Evolutionary conservation across 1,140 invertebrate species (phyloP).

Genomic region (Rhyzopertha dominica): DNA sequence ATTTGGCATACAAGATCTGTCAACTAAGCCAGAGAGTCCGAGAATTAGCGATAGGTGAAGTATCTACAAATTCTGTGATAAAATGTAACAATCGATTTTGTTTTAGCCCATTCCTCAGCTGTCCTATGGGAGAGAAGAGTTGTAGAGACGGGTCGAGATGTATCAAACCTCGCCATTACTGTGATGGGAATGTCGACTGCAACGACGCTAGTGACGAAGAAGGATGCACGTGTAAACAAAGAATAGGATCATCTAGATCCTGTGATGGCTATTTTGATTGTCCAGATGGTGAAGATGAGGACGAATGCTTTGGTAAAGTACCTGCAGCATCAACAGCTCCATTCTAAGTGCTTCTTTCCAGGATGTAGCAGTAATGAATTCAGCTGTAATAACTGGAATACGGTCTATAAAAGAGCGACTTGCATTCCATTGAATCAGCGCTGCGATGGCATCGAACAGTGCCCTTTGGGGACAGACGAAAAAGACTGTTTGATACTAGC

Average conservation of each 20-base stretch:
- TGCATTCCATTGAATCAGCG: conserved; percentile 58
- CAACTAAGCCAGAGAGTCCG: conserved; percentile 1
- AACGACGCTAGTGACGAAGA: conserved; percentile 75
- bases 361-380: conserved; percentile 59
- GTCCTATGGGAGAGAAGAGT: conserved; percentile 33
- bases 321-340: background rate
- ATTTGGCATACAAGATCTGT: background rate
- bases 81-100: no score
- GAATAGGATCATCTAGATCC: conserved; percentile 56
- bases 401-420: conserved; percentile 42
- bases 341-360: conserved; percentile 34
- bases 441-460: conserved; percentile 64
- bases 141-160: conserved; percentile 56
- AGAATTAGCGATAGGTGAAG: background rate
- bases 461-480: conserved; percentile 64
- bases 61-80: background rate
- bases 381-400: conserved; percentile 57
- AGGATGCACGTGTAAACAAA: conserved; percentile 63
- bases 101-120: no score
- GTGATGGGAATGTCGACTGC: conserved; percentile 73
- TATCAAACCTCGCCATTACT: conserved; percentile 56
- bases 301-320: conserved; percentile 61
- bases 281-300: conserved; percentile 70
- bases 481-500: conserved; percentile 62
- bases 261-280: conserved; percentile 82